Evolutionary conservation across 2,113 vertebrate species (phyloP).

Genomic region (Centrocercus urophasianus): DNA sequence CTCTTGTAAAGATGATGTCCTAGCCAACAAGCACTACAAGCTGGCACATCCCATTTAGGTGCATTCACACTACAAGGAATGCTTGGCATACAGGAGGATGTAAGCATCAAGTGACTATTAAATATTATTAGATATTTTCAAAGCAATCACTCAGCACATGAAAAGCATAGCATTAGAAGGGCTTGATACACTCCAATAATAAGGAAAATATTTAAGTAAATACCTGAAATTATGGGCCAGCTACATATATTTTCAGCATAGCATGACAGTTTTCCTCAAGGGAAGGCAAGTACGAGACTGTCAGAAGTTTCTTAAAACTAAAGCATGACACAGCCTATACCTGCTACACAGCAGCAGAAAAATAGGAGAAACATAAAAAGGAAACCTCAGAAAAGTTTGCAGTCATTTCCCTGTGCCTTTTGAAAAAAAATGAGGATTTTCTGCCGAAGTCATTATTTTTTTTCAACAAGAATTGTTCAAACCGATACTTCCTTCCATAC

Average conservation of each 20-base stretch:
- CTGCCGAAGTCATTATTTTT: conserved; percentile 1
- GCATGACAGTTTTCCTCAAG: background rate
- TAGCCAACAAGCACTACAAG: background rate
- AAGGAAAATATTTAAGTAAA: background rate
- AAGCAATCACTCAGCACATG: background rate
- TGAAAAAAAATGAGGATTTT: background rate
- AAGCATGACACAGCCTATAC: background rate
- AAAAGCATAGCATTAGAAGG: background rate
- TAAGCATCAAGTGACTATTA: background rate
- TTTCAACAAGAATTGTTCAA: background rate
- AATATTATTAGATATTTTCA: background rate
- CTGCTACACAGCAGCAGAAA: background rate
- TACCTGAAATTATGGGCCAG: conserved; percentile 6
- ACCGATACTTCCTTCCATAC: background rate
- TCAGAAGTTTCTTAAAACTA: conserved; percentile 17
- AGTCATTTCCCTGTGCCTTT: background rate
- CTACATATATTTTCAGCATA: background rate
- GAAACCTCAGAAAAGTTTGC: background rate
- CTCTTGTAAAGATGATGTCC: background rate
- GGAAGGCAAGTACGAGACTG: background rate
- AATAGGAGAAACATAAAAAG: background rate
- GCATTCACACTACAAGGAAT: background rate
- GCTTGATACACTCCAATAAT: background rate
- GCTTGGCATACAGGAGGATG: background rate
- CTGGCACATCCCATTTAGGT: background rate